These are phyloP conservation scores for Nylanderia fulva DNA, from an alignment of 1,140 invertebrate genomes.

Conservation along the genomic window DNA sequence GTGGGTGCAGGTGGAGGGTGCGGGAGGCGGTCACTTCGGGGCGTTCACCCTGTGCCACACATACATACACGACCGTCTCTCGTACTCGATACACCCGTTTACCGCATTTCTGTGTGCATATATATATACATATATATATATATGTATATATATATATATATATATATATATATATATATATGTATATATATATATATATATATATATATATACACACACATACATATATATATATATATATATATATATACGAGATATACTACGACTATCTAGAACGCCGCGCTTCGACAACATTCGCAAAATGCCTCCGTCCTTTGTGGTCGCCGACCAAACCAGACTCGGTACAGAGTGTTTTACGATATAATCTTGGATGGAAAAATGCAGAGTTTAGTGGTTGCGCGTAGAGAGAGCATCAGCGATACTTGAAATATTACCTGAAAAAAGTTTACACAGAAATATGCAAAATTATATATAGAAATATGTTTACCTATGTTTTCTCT, in stretches of 20 bases:
- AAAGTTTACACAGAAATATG: too few relatives aligned
- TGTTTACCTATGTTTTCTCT: too few relatives aligned
- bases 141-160: background rate
- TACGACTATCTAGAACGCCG: background rate
- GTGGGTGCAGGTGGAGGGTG: conserved; percentile 61
- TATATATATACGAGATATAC: background rate
- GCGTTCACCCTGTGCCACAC: conserved; percentile 74
- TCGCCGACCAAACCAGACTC: conserved; percentile 6
- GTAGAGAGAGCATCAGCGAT: background rate
- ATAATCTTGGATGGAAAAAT: conserved; percentile 4
- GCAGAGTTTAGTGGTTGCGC: conserved; percentile 4
- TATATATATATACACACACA: background rate
- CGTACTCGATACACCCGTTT: conserved; percentile 72
- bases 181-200: background rate
- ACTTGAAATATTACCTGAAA: background rate
- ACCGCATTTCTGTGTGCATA: conserved; percentile 23
- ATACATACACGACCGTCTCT: background rate
- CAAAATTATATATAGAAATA: too few relatives aligned
- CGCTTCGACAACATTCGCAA: conserved; percentile 38
- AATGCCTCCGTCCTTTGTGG: conserved; percentile 49
- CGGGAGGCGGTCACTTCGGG: conserved; percentile 78
- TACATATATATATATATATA: too few relatives aligned
- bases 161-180: background rate
- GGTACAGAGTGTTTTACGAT: conserved; percentile 14
- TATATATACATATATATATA: background rate